Evolutionary conservation across 2,797 vertebrate genomes (phyloP), one percentile per base, ranked within the genome.

Genomic region (Urocyon cinereoargenteus): DNA sequence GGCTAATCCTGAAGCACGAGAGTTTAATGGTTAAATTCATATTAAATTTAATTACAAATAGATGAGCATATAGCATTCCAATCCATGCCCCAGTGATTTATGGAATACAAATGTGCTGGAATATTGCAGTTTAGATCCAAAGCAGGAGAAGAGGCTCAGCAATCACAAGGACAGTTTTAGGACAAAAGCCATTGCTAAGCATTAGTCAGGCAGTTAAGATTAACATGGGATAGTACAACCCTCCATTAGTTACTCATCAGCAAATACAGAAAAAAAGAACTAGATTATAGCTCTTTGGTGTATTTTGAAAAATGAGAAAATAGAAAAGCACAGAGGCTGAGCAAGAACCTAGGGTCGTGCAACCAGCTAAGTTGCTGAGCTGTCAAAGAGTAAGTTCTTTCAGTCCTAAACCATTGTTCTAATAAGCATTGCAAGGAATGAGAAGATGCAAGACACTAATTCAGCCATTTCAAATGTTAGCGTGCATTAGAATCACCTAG

Each of bases 1-100:
- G 93, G 89, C 13, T 59, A 79, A 55, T 91, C 62, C 79, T 26
- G 24, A 95, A 90, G 84, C 77, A 81, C 59, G 59, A 28, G 51
- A 82, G 16, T 97, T 95, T 93, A 96, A 94, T 92, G 81, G 64
- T 86, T 96, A 97, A 96, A 90, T 66, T 75, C 45, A 57, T 93
- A 96, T 96, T 95, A 98, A 51, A 66, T 92, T 95, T 95, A 97
- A 97, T 97, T 95, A 95, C 21, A 95, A 95, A 90, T 97, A 97
- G 61, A 95, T 92, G 87, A 94, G 87, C 62, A 68, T 81, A 85
- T 64, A 97, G 34, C 93, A 96, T 95, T 92, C 85, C 49, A 97
- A 15, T 75, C 31, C 68, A 97, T 86, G 93, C 95, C 45, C 72
- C 61, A 89, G 0, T 97, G 96, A 81, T 97, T 97, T 95, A 95